Base-by-base conservation (phyloP, 2,888 invertebrate genomes). In the Pogonocherus hispidulus region DNA sequence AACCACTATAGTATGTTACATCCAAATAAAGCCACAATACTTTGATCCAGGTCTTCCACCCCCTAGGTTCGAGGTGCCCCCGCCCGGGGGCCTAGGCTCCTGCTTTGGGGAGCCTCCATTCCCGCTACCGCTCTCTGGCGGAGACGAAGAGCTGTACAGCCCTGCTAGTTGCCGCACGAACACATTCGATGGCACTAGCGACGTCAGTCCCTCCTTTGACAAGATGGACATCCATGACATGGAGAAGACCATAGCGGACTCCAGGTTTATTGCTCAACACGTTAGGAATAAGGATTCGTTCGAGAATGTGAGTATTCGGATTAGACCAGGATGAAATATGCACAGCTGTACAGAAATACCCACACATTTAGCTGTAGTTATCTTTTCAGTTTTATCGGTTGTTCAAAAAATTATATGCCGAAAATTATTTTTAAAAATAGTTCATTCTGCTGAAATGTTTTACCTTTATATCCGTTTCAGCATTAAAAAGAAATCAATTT, bases 231-330 rank as follows among this genome's bases (percentile, higher is more conserved):
- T 94, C 76, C 90, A 93, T 84, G 94, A 94, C 87, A 93, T 95
- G 90, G 96, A 96, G 86, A 95, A 95, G 86, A 95, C 96, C 81
- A 92, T 96, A 86, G 94, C 95, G 84, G 95, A 96, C 80, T 95
- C 96, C 76, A 92, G 94, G 82, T 97, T 97, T 87, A 96, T 97
- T 87, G 96, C 96, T 83, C 97, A 97, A 87, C 97, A 97, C 86
- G 95, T 96, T 86, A 94, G 92, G 87, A 97, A 97, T 88, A 95
- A 96, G 87, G 96, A 97, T 87, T 94, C 94, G 86, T 97, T 96
- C 86, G 96, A 95, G 86, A 94, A 93, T 86, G 96, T 96, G 89
- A 93, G 94, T 92, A 83, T 11, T 19, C n/a, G n/a, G n/a, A n/a
- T n/a, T n/a, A n/a, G n/a, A n/a, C n/a, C n/a, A n/a, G n/a, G n/a